Percentiles rank a stretch among this genome's conserved stretches.
Evolutionary conservation across 2,888 invertebrate species (phyloP).

Genomic region (Idaea straminata): DNA sequence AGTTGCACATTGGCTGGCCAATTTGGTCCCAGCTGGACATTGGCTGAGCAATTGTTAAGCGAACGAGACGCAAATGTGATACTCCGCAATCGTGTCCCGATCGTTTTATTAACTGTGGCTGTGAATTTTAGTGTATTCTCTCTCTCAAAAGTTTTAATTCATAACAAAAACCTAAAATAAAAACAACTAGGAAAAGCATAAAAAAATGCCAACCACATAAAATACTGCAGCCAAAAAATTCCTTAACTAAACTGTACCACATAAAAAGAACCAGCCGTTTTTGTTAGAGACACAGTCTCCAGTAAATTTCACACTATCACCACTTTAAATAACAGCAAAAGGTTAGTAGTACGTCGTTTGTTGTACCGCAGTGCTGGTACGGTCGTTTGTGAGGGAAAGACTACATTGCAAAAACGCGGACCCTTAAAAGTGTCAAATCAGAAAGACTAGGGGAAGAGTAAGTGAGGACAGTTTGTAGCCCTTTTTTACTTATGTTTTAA

Average conservation of each 20-base stretch:
- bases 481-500: background rate
- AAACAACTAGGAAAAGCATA: background rate
- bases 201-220: background rate
- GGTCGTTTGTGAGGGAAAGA: background rate
- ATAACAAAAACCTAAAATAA: background rate
- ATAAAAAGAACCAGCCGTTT: background rate
- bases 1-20: too few relatives aligned
- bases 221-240: too few relatives aligned
- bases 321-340: background rate
- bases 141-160: background rate
- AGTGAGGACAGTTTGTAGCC: background rate
- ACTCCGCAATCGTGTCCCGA: too few relatives aligned
- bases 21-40: too few relatives aligned
- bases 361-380: background rate
- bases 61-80: too few relatives aligned
- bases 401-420: background rate
- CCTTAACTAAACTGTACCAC: too few relatives aligned
- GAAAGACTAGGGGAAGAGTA: background rate
- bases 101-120: too few relatives aligned
- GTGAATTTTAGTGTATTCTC: too few relatives aligned
- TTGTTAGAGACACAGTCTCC: background rate
- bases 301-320: background rate
- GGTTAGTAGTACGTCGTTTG: background rate
- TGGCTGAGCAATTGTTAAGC: too few relatives aligned
- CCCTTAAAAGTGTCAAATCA: background rate